A percentile compares a stretch with the other conserved stretches of the same genome.
These are phyloP conservation scores for Bungarus multicinctus DNA, from an alignment of 2,113 vertebrate genomes.

Conservation along the genomic window DNA sequence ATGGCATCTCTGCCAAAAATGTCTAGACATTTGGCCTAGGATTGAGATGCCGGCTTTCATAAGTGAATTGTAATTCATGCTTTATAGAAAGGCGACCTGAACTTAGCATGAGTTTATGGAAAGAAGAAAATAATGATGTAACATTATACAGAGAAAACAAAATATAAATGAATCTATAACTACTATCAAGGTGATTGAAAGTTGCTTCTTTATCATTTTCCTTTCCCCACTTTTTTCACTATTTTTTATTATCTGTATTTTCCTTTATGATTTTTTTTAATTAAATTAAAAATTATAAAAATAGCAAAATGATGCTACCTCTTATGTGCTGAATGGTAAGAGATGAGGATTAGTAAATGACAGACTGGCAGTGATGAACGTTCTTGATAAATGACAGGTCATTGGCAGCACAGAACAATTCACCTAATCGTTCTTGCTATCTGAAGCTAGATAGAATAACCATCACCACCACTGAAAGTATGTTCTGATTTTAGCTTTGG, in stretches of 20 bases:
- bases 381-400: not conserved
- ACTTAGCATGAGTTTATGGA: not conserved
- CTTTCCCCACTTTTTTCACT: not conserved
- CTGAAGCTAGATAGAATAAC: not conserved
- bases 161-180: not conserved
- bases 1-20: not conserved
- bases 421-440: not conserved
- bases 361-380: not conserved
- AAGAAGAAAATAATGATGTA: not conserved
- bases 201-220: not conserved
- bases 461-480: not conserved
- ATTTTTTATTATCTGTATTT: not conserved
- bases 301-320: not conserved
- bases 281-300: not conserved
- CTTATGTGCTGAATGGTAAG: not conserved
- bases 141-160: not conserved
- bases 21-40: not conserved
- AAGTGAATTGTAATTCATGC: not conserved
- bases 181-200: not conserved
- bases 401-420: not conserved
- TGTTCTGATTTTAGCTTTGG: not conserved
- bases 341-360: not conserved
- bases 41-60: not conserved
- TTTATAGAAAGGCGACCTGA: not conserved
- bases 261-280: not conserved